Evolutionary conservation across 2,797 vertebrate species (phyloP).

Genomic region (Anguilla pacifica): DNA sequence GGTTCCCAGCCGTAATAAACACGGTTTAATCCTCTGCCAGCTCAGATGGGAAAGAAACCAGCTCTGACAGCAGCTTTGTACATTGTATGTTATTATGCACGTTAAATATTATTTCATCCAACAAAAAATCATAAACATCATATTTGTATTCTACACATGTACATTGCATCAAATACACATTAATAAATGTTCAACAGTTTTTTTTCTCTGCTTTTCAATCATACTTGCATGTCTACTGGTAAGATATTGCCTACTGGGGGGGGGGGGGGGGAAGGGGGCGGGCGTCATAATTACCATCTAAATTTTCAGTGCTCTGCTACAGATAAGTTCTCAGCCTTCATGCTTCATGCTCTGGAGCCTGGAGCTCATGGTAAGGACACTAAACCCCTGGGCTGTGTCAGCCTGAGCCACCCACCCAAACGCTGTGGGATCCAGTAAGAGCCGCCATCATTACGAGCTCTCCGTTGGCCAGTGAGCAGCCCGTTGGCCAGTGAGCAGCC

Average conservation of each 20-base stretch:
- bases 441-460: conserved; percentile 40
- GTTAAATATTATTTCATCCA: not conserved
- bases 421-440: conserved; percentile 31
- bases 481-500: too few relatives aligned
- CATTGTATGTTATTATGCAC: not conserved
- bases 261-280: not conserved
- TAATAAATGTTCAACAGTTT: not conserved
- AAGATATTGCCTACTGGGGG: not conserved
- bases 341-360: not conserved
- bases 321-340: not conserved
- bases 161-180: too few relatives aligned
- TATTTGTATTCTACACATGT: too few relatives aligned
- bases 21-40: not conserved
- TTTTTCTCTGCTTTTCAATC: not conserved
- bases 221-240: not conserved
- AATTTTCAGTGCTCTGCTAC: not conserved
- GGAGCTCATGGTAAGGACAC: not conserved
- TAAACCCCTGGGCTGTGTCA: not conserved
- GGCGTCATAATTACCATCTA: not conserved
- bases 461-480: too few relatives aligned
- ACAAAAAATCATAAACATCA: too few relatives aligned
- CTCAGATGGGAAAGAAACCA: not conserved
- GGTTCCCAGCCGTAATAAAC: not conserved
- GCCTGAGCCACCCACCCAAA: conserved; percentile 16
- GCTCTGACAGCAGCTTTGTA: not conserved